phyloP scores from a whole-genome alignment of 1,140 invertebrate species.

The Panagrolaimus sp. region DNA sequence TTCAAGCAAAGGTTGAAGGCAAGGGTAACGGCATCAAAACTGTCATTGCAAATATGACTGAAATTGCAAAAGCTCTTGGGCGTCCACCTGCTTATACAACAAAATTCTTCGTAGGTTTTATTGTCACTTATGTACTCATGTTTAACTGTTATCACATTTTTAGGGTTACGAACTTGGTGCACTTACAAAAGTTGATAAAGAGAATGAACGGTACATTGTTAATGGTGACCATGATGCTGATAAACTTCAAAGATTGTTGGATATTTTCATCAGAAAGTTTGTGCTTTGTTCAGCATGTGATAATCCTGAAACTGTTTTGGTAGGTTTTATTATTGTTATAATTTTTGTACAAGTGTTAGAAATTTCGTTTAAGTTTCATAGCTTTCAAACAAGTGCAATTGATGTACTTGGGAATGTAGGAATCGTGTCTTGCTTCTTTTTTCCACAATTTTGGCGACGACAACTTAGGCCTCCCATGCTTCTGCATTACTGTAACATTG shows the following conservation, averaged over 20 bases:
- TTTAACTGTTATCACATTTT: no score
- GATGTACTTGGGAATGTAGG: no score
- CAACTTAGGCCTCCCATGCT: no score
- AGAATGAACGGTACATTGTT: slow-evolving; percentile 98
- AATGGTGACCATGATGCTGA: slow-evolving; percentile 95
- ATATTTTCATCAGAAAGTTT: slow-evolving; percentile 94
- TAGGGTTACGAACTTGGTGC: slow-evolving; percentile 96
- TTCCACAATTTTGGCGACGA: no score
- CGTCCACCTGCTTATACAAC: slow-evolving; percentile 95
- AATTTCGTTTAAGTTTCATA: slow-evolving; percentile 18
- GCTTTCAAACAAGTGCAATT: no score
- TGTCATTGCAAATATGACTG: slow-evolving; percentile 97
- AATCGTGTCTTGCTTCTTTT: no score
- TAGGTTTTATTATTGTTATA: slow-evolving; percentile 61
- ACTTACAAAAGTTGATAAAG: slow-evolving; percentile 94
- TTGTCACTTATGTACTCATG: no score
- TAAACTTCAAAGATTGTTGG: slow-evolving; percentile 91
- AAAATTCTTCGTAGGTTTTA: slow-evolving; percentile 82
- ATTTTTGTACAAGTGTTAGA: slow-evolving; percentile 17
- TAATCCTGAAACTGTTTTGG: slow-evolving; percentile 93
- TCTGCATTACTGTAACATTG: neutral
- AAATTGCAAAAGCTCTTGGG: slow-evolving; percentile 92
- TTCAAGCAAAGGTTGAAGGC: slow-evolving; percentile 79
- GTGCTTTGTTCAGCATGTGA: slow-evolving; percentile 95
- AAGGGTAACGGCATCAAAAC: slow-evolving; percentile 99